Percentiles rank a stretch among this genome's conserved stretches.
Conservation (phyloP, 1,140 invertebrate species). For the Semibalanus balanoides region DNA sequence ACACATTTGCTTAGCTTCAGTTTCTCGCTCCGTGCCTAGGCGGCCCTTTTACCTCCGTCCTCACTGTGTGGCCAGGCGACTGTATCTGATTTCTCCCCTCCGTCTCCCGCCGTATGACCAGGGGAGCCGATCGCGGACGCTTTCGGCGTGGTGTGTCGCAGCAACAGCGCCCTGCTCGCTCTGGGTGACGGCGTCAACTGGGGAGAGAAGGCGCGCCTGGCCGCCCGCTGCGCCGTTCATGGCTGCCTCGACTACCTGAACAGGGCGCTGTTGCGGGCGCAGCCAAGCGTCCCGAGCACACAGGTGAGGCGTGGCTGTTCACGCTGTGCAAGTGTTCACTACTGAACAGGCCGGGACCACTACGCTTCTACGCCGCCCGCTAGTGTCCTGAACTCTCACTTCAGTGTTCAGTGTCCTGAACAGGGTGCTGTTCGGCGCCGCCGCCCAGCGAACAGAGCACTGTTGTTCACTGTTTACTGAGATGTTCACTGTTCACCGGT, state of each 20-base stretch:
- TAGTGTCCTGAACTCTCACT: too few relatives aligned
- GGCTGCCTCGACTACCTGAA: slow-evolving; percentile 75
- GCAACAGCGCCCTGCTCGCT: slow-evolving; percentile 63
- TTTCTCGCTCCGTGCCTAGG: too few relatives aligned
- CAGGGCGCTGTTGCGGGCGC: slow-evolving; percentile 48
- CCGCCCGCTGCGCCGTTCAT: slow-evolving; percentile 74
- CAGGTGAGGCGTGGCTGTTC: not conserved
- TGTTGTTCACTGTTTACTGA: too few relatives aligned
- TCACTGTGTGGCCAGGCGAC: too few relatives aligned
- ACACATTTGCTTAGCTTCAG: too few relatives aligned
- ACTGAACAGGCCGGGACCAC: too few relatives aligned
- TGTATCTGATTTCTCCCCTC: not conserved
- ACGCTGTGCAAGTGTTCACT: too few relatives aligned
- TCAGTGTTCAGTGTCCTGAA: too few relatives aligned
- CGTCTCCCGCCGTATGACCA: slow-evolving; percentile 14
- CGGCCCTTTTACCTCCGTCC: not conserved
- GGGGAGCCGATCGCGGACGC: slow-evolving; percentile 83
- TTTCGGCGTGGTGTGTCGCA: slow-evolving; percentile 64
- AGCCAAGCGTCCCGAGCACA: slow-evolving; percentile 14
- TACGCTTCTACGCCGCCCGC: too few relatives aligned
- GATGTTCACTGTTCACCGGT: too few relatives aligned
- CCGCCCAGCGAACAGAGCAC: too few relatives aligned
- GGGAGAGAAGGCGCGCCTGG: slow-evolving; percentile 74
- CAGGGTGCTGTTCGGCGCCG: too few relatives aligned
- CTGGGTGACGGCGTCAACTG: slow-evolving; percentile 89